phyloP scores from a whole-genome alignment of 2,113 vertebrate genomes.

The Hiodon alosoides region DNA sequence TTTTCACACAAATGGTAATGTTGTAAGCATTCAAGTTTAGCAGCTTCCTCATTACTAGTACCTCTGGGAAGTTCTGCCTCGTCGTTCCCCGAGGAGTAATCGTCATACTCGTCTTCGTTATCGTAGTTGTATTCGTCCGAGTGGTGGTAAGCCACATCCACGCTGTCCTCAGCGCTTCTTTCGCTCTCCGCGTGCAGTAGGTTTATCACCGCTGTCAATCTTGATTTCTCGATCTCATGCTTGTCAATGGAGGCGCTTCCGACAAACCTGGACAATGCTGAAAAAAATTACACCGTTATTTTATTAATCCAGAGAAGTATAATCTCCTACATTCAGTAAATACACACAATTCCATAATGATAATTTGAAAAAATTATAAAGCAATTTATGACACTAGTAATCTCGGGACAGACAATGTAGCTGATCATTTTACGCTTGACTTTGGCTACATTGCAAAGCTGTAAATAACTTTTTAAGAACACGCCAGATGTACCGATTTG shows the following conservation, averaged over 20 bases:
- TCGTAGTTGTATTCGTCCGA: slow-evolving; percentile 50
- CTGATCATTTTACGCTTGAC: too few relatives aligned
- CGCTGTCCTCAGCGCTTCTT: slow-evolving; percentile 39
- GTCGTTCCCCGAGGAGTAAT: slow-evolving; percentile 57
- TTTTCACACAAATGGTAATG: background rate
- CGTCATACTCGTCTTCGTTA: slow-evolving; percentile 45
- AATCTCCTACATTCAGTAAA: background rate
- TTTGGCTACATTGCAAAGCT: too few relatives aligned
- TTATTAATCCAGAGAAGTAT: background rate
- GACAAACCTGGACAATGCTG: slow-evolving; percentile 49
- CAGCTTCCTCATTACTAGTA: slow-evolving; percentile 28
- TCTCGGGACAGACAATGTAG: too few relatives aligned
- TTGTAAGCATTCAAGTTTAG: too few relatives aligned
- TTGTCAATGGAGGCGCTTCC: slow-evolving; percentile 58
- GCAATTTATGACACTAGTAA: slow-evolving; percentile 35
- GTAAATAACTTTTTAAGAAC: background rate
- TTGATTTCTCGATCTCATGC: slow-evolving; percentile 50
- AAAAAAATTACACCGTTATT: slow-evolving; percentile 1
- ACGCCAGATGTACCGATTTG: background rate
- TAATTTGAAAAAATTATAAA: slow-evolving; percentile 3
- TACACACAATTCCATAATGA: background rate
- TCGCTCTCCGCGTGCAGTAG: slow-evolving; percentile 48
- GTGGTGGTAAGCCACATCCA: slow-evolving; percentile 26
- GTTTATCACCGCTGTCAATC: slow-evolving; percentile 55
- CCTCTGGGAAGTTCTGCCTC: slow-evolving; percentile 48